phyloP scores from a whole-genome alignment of 2,888 invertebrate genomes.

The Plebejus melissa region DNA sequence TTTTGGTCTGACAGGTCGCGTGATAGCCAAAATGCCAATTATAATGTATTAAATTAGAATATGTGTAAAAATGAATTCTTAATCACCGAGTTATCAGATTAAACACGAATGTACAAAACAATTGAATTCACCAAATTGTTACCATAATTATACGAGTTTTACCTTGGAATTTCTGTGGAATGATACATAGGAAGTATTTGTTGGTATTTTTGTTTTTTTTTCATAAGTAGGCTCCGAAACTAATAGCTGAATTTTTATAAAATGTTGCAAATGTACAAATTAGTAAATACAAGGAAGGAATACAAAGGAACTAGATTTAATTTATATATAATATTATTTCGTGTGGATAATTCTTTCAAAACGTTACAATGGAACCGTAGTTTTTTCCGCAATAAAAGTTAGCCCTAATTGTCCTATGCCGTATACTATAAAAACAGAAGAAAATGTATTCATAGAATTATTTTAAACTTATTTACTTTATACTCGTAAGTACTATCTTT shows the following conservation, averaged over 20 bases:
- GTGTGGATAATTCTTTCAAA: no score
- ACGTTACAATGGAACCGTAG: no score
- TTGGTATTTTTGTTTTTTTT: not conserved
- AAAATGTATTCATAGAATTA: no score
- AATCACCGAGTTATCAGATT: constrained; percentile 16
- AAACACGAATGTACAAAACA: not conserved
- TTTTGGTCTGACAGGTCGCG: constrained; percentile 6
- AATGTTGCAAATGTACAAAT: no score
- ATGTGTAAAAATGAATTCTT: constrained; percentile 21
- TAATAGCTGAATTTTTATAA: not conserved
- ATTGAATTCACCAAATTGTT: constrained; percentile 1
- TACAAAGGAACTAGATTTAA: no score
- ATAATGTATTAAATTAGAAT: constrained; percentile 11
- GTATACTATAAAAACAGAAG: no score
- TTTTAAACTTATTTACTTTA: no score
- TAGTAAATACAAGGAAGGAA: no score
- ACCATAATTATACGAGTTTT: not conserved
- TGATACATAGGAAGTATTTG: not conserved
- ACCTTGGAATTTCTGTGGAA: not conserved
- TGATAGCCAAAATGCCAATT: constrained; percentile 7
- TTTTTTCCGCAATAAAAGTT: no score
- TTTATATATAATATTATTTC: no score
- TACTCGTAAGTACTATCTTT: no score
- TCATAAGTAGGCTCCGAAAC: not conserved
- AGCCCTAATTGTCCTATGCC: no score